Conservation (phyloP, 2,113 vertebrate genomes). For the Gavia stellata region DNA sequence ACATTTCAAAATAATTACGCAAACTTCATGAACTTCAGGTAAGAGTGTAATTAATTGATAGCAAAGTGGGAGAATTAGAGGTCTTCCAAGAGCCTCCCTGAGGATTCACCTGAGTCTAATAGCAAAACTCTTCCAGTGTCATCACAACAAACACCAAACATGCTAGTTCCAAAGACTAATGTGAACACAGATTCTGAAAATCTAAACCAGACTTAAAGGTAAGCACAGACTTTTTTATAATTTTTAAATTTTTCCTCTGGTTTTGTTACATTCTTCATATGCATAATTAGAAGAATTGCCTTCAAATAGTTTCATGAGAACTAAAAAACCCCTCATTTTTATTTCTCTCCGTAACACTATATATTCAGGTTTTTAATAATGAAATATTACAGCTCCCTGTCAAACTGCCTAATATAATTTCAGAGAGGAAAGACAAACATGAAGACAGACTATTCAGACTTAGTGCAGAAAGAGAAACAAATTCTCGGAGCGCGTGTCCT, state of each 20-base stretch:
- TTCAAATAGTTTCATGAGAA: background rate
- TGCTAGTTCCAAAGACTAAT: background rate
- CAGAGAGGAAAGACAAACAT: background rate
- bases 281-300: background rate
- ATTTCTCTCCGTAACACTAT: background rate
- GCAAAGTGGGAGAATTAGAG: background rate
- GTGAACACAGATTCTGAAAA: background rate
- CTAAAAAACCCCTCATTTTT: background rate
- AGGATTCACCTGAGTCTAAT: constrained; percentile 11
- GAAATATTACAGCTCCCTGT: background rate
- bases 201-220: background rate
- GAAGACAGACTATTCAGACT: background rate
- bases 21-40: background rate
- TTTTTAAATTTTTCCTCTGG: background rate
- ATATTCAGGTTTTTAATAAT: constrained; percentile 3
- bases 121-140: background rate
- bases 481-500: background rate
- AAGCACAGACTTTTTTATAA: background rate
- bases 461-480: background rate
- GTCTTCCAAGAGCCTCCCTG: constrained; percentile 15
- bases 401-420: background rate
- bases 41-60: constrained; percentile 7
- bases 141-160: background rate
- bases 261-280: background rate
- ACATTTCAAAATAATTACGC: background rate